Conservation (phyloP, 2,113 vertebrate genomes). For the Dinomys branickii region DNA sequence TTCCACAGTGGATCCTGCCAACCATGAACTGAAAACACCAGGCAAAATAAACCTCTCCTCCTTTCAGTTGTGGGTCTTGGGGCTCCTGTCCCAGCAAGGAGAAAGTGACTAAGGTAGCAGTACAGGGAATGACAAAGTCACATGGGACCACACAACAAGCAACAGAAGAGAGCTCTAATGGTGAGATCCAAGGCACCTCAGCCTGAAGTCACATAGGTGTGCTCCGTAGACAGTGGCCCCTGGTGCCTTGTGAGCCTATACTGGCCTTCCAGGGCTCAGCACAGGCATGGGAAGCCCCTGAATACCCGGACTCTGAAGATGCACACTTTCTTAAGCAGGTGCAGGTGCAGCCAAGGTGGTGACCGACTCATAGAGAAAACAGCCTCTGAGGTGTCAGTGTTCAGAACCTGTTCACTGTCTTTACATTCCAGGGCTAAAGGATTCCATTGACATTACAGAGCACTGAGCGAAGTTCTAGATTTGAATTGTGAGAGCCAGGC, state of each 20-base stretch:
- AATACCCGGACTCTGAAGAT: not conserved
- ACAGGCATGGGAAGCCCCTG: not conserved
- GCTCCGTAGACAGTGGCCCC: rapidly evolving
- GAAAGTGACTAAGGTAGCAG: not conserved
- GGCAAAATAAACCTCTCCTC: not conserved
- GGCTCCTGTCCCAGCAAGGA: not conserved
- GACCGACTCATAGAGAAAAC: not conserved
- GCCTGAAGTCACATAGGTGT: not conserved
- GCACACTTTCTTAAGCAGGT: not conserved
- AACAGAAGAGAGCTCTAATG: not conserved
- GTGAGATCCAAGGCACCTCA: not conserved
- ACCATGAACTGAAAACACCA: not conserved
- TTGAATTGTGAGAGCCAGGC: not conserved
- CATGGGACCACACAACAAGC: not conserved
- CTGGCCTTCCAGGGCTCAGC: not conserved
- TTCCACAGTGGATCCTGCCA: not conserved
- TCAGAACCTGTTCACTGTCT: not conserved
- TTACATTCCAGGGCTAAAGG: not conserved
- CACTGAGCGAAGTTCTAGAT: not conserved
- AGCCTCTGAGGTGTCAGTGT: not conserved
- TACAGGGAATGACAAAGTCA: not conserved
- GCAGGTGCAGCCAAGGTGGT: not conserved
- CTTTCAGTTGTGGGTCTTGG: not conserved
- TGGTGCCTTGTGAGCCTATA: rapidly evolving
- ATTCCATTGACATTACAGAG: not conserved